Evolutionary conservation across 2,113 vertebrate species (phyloP).

Genomic region (Gallinago paraguaiae): DNA sequence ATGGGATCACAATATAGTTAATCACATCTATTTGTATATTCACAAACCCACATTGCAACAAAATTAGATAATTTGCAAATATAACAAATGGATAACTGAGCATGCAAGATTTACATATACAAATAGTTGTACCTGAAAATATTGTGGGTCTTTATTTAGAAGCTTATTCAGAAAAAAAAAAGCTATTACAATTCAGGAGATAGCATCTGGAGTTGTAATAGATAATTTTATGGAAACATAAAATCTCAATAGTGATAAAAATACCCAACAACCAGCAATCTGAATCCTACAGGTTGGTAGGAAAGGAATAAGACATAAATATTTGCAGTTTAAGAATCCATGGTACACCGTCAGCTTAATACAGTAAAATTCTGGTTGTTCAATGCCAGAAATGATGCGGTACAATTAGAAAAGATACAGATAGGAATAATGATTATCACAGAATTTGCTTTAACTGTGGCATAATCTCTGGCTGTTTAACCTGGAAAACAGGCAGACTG

Average conservation of each 20-base stretch:
- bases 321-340: neutral
- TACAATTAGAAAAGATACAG: neutral
- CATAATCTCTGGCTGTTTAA: neutral
- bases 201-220: neutral
- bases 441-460: neutral
- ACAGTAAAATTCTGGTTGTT: neutral
- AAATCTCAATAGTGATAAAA: neutral
- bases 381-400: neutral
- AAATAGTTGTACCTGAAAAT: neutral
- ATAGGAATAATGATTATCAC: neutral
- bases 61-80: neutral
- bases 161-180: neutral
- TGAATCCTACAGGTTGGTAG: neutral
- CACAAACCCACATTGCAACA: neutral
- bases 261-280: accelerated
- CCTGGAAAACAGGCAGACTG: neutral
- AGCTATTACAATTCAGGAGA: neutral
- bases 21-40: neutral
- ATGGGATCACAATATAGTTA: neutral
- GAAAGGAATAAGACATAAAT: neutral
- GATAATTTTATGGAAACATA: neutral
- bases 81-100: neutral
- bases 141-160: neutral
- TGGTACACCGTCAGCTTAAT: neutral
- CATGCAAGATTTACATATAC: neutral